Evolutionary conservation across 2,888 invertebrate genomes (phyloP).

Genomic region (Tortricodes alternella): DNA sequence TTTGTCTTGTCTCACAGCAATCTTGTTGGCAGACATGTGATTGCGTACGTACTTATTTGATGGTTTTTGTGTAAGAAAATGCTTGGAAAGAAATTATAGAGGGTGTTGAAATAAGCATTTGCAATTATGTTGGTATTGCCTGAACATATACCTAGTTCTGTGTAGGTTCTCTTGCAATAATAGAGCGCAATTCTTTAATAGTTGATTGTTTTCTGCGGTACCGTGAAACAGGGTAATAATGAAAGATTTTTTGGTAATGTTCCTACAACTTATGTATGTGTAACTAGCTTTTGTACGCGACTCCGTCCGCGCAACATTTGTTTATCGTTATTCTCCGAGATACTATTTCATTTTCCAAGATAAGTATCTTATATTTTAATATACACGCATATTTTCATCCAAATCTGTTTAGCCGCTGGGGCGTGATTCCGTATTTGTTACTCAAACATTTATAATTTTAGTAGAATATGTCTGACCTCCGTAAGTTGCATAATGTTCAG

Average conservation of each 20-base stretch:
- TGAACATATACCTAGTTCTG: neutral
- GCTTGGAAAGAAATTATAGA: conserved; percentile 41
- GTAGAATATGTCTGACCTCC: conserved; percentile 4
- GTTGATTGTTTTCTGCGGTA: neutral
- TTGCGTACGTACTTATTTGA: conserved; percentile 45
- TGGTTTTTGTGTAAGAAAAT: conserved; percentile 48
- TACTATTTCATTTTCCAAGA: too few species aligned
- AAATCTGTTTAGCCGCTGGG: too few species aligned
- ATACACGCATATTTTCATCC: too few species aligned
- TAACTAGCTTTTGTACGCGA: too few species aligned
- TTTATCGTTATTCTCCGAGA: too few species aligned
- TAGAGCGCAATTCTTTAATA: conserved; percentile 7
- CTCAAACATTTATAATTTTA: too few species aligned
- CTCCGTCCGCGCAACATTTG: too few species aligned
- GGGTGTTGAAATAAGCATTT: conserved; percentile 30
- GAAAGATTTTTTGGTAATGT: too few species aligned
- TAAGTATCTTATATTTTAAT: too few species aligned
- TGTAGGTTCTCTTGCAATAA: conserved; percentile 17
- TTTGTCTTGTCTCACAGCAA: conserved; percentile 48
- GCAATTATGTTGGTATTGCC: conserved; percentile 22
- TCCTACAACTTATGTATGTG: too few species aligned
- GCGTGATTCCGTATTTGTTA: too few species aligned
- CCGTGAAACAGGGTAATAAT: neutral
- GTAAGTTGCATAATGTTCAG: conserved; percentile 3
- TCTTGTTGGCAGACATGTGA: conserved; percentile 44